Conservation (phyloP, 2,797 vertebrate genomes). For the Pangasius mekongensis region DNA sequence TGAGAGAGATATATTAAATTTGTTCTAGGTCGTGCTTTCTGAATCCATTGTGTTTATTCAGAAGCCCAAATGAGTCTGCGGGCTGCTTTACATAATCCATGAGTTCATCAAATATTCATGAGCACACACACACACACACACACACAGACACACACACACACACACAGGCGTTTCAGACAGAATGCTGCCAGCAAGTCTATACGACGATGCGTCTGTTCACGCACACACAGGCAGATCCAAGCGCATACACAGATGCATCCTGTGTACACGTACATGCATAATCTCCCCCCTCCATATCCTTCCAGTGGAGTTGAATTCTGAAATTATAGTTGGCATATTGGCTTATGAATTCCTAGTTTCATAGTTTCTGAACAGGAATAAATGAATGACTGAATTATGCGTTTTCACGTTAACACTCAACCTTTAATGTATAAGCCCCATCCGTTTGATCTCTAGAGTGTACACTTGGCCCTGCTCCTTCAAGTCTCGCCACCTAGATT, state of each 20-base stretch:
- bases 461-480: too few species aligned
- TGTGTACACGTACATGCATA: background rate
- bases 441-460: background rate
- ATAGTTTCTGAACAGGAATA: background rate
- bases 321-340: background rate
- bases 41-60: constrained; percentile 68
- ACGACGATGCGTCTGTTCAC: background rate
- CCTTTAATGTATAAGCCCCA: background rate
- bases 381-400: background rate
- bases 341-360: background rate
- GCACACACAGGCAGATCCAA: background rate
- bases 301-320: background rate
- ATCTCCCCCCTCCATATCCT: background rate
- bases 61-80: constrained; percentile 74
- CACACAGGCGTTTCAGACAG: background rate
- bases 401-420: background rate
- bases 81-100: constrained; percentile 76
- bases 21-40: constrained; percentile 28
- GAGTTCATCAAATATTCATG: constrained; percentile 75
- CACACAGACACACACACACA: constrained; percentile 2
- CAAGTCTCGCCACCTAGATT: background rate
- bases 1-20: constrained; percentile 24
- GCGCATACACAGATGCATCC: background rate
- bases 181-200: background rate
- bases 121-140: constrained; percentile 62